Base-by-base conservation (phyloP, 2,797 vertebrate genomes). In the Muraenolepis orangiensis region DNA sequence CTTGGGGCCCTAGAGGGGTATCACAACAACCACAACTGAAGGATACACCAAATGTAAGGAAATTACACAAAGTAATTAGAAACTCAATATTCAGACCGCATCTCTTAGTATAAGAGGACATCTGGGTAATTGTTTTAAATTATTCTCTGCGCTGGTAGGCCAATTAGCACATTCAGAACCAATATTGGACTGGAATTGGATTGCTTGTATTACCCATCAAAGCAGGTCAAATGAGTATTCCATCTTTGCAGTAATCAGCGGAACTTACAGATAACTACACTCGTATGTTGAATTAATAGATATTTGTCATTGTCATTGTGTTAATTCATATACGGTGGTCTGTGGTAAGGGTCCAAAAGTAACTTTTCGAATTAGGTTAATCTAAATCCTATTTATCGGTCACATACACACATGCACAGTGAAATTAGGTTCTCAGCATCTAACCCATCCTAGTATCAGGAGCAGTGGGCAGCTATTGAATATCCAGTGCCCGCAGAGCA, bases 41-140 rank as follows among this genome's bases (percentile, higher is more conserved):
- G 57, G 57, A 26, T 23, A 64, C 8, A 23, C 26, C n/a, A 64
- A 64, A 64, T 64, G 57, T 64, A 64, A 64, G 57, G 57, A 64
- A 64, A 64, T 26, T 64, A 73, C 34, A 34, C 67, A 29, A 66
- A 61, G 78, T 26, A n/a, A 26, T 64, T 64, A 10, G 51, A 57
- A 57, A 57, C 23, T 57, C 51, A 57, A 57, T 57, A 57, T 57
- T 57, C 51, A 26, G 11, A 64, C 57, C 2, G 51, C 51, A 61
- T 26, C 20, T 61, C 51, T 26, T 26, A 8, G 57, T 26, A 11
- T 64, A 64, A 26, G 8, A 64, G 57, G 57, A 64, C 57, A 26
- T 64, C 26, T 64, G 68, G 73, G 29, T 73, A 36, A 70, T 26
- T 26, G 34, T 30, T 32, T 66, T n/a, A 26, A 26, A 64, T 64